A percentile compares a stretch with the other conserved stretches of the same genome.
Evolutionary conservation across 2,113 vertebrate genomes (phyloP).

Genomic region (Gallinago jamesoni): DNA sequence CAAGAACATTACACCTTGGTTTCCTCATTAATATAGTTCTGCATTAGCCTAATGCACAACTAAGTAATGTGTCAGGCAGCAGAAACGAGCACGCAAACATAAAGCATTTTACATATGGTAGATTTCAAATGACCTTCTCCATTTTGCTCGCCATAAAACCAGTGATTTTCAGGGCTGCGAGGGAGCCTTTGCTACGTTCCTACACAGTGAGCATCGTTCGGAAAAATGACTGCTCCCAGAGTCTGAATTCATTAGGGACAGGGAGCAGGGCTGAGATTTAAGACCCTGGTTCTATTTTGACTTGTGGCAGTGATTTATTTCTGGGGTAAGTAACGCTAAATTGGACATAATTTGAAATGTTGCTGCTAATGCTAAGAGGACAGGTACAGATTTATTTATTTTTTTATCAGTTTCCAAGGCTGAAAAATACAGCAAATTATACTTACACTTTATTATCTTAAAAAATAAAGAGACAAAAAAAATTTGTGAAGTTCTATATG

Average conservation of each 20-base stretch:
- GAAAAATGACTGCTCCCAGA: not conserved
- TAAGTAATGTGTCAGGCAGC: not conserved
- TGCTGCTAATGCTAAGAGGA: not conserved
- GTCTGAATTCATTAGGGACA: not conserved
- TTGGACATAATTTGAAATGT: not conserved
- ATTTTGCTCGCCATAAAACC: not conserved
- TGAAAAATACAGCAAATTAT: not conserved
- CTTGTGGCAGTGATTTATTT: not conserved
- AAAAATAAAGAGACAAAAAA: not conserved
- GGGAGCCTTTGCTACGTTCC: not conserved
- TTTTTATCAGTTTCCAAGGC: not conserved
- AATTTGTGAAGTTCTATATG: fast-evolving
- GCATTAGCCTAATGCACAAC: constrained; percentile 46
- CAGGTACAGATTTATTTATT: not conserved
- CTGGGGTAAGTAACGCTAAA: not conserved
- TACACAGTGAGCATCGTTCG: not conserved
- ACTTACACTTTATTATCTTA: not conserved
- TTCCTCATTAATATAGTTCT: constrained; percentile 49
- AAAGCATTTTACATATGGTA: not conserved
- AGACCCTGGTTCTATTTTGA: not conserved
- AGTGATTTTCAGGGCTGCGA: not conserved
- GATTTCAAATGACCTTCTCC: not conserved
- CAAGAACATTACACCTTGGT: constrained; percentile 55
- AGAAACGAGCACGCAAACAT: not conserved
- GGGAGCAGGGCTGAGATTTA: not conserved